Conservation (phyloP, 2,888 invertebrate genomes). For the Gnatocerus cornutus region DNA sequence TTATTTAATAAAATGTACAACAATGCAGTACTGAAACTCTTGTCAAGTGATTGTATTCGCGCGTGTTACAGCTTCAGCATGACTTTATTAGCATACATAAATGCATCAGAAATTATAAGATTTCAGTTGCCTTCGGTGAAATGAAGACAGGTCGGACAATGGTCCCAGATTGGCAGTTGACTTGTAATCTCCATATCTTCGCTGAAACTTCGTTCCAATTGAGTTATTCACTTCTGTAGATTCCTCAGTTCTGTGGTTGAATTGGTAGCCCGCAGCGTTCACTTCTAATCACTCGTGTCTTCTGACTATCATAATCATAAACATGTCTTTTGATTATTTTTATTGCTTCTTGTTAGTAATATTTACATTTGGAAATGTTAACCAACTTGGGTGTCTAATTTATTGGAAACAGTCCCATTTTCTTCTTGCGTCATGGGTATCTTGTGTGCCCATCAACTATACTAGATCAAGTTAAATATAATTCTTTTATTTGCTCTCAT, state of each 20-base stretch:
- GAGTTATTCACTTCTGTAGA: conserved; percentile 55
- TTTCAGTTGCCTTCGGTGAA: conserved; percentile 47
- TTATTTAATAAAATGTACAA: conserved; percentile 22
- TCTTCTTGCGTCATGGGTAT: conserved; percentile 11
- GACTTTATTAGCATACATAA: conserved; percentile 64
- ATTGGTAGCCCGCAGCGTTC: conserved; percentile 33
- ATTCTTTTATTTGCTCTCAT: too few species aligned
- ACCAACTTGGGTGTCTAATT: conserved; percentile 20
- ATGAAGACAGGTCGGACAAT: conserved; percentile 61
- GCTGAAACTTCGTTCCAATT: conserved; percentile 54
- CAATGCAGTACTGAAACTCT: conserved; percentile 13
- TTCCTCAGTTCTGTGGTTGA: conserved; percentile 21
- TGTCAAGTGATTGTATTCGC: conserved; percentile 57
- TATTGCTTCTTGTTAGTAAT: conserved; percentile 40
- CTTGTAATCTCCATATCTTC: conserved; percentile 58
- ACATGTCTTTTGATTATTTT: conserved; percentile 41
- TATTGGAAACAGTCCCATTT: conserved; percentile 12
- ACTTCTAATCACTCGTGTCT: conserved; percentile 32
- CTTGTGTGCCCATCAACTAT: neutral
- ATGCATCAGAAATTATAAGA: conserved; percentile 61
- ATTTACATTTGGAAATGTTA: conserved; percentile 27
- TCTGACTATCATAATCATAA: conserved; percentile 43
- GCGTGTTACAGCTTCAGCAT: conserved; percentile 59
- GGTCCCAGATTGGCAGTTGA: conserved; percentile 60
- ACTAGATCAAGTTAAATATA: neutral